A percentile compares a stretch with the other conserved stretches of the same genome.
These are phyloP conservation scores for Cetoscarus ocellatus DNA, from an alignment of 2,797 vertebrate genomes.

Conservation along the genomic window DNA sequence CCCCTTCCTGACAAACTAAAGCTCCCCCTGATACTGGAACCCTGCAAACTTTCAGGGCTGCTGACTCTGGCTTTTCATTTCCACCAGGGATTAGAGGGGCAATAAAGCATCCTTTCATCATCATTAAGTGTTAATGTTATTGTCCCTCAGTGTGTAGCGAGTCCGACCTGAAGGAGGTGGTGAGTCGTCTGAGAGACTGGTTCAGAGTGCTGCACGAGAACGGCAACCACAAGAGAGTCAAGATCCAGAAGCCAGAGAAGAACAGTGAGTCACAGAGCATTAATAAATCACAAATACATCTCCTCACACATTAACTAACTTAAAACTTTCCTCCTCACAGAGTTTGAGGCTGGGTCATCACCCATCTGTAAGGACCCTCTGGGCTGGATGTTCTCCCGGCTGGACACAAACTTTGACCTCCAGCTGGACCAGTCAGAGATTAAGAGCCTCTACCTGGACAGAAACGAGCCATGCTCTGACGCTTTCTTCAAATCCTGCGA, in stretches of 20 bases:
- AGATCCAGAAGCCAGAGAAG: slow-evolving; percentile 90
- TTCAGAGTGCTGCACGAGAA: slow-evolving; percentile 96
- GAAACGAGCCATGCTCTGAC: slow-evolving; percentile 91
- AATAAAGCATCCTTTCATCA: slow-evolving; percentile 37
- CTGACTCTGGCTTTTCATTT: slow-evolving; percentile 25
- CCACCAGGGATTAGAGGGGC: not conserved
- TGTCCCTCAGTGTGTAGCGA: slow-evolving; percentile 88
- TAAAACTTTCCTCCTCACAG: slow-evolving; percentile 62
- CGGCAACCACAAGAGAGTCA: slow-evolving; percentile 90
- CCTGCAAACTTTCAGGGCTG: slow-evolving; percentile 9
- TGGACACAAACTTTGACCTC: slow-evolving; percentile 95
- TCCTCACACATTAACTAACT: not conserved
- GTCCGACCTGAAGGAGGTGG: slow-evolving; percentile 92
- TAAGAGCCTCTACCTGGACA: slow-evolving; percentile 92
- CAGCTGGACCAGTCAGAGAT: slow-evolving; percentile 95
- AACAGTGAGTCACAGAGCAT: slow-evolving; percentile 86
- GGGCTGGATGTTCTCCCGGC: slow-evolving; percentile 97
- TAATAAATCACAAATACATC: not conserved
- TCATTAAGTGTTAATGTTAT: slow-evolving; percentile 44
- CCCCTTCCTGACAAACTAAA: slow-evolving; percentile 18
- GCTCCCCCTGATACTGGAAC: slow-evolving; percentile 5
- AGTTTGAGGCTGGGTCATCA: slow-evolving; percentile 90
- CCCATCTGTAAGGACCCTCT: slow-evolving; percentile 95
- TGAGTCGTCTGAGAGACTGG: slow-evolving; percentile 93
- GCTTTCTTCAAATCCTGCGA: slow-evolving; percentile 95